These are phyloP conservation scores for Tethea ocularis DNA, from an alignment of 2,888 invertebrate genomes.

Conservation along the genomic window DNA sequence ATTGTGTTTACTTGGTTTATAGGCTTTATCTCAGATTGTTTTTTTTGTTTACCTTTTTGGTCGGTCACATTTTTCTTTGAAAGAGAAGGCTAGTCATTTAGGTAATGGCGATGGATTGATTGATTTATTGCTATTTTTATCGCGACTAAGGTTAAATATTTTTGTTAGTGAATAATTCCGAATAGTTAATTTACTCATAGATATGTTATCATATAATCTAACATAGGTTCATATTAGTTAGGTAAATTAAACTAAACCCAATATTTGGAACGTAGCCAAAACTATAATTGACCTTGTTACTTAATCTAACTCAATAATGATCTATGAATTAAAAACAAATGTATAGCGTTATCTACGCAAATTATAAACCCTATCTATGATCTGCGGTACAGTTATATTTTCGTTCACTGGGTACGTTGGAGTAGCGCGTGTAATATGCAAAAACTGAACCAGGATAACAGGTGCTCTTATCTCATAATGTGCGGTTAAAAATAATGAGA, in stretches of 20 bases:
- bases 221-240: not conserved
- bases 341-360: constrained; percentile 3
- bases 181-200: no score
- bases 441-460: constrained; percentile 4
- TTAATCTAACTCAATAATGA: not conserved
- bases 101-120: no score
- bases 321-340: not conserved
- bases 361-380: no score
- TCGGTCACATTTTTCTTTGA: not conserved
- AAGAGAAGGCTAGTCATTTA: not conserved
- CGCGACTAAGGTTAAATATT: no score
- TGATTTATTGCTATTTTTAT: no score
- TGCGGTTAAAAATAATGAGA: constrained; percentile 17
- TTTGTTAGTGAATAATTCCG: no score
- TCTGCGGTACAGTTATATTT: no score
- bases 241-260: not conserved
- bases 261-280: not conserved
- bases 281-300: not conserved
- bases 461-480: constrained; percentile 13
- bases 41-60: not conserved
- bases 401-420: not conserved
- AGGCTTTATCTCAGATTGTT: not conserved
- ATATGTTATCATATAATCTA: not conserved
- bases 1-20: constrained; percentile 1
- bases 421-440: not conserved